phyloP scores from a whole-genome alignment of 2,797 vertebrate genomes.

The Taeniopygia guttata region DNA sequence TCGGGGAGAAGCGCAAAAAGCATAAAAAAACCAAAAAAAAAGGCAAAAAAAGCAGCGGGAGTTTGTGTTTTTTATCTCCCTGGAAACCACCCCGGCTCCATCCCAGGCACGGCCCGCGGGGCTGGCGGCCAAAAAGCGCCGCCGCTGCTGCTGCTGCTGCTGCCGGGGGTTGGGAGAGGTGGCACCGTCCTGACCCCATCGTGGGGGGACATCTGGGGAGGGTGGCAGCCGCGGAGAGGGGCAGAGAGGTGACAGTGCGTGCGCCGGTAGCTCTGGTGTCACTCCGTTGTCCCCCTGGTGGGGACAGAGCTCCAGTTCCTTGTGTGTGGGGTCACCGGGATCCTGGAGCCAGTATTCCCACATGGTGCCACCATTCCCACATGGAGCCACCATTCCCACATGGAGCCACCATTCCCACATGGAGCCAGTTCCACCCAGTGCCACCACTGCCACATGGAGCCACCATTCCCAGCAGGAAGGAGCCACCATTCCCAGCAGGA shows the following conservation, averaged over 20 bases:
- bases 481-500: too few relatives aligned
- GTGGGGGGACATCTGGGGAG: not conserved
- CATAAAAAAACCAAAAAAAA: too few relatives aligned
- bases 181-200: rapidly evolving
- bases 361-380: too few relatives aligned
- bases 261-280: not conserved
- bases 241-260: not conserved
- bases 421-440: too few relatives aligned
- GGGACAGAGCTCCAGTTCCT: not conserved
- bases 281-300: not conserved
- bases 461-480: too few relatives aligned
- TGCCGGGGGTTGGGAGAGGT: not conserved
- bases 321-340: rapidly evolving
- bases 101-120: not conserved
- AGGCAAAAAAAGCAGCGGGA: too few relatives aligned
- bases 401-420: rapidly evolving
- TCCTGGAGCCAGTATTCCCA: too few relatives aligned
- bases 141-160: not conserved
- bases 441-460: too few relatives aligned
- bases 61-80: constrained; percentile 31
- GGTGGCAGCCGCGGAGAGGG: rapidly evolving
- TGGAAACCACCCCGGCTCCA: constrained; percentile 4
- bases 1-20: constrained; percentile 8
- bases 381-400: too few relatives aligned
- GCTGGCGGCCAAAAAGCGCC: not conserved